These are phyloP conservation scores for Clarias batrachus DNA, from an alignment of 2,113 vertebrate genomes.

Conservation along the genomic window DNA sequence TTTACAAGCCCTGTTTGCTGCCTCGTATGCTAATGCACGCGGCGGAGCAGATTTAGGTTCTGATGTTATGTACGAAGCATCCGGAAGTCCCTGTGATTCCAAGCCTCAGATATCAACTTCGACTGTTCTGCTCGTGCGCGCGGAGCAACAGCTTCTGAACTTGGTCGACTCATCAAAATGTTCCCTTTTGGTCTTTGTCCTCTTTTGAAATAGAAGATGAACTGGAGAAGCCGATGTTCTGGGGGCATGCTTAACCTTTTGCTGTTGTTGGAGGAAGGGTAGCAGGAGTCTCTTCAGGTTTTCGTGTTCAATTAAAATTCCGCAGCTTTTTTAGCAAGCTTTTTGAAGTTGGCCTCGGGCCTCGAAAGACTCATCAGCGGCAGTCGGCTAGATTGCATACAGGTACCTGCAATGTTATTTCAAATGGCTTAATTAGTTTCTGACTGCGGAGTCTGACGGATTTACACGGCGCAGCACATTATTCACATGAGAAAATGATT, in stretches of 20 bases:
- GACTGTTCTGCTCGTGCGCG: not conserved
- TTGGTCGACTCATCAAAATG: constrained; percentile 2
- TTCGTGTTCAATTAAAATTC: constrained; percentile 57
- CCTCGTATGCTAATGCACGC: not conserved
- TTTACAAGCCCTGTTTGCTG: not conserved
- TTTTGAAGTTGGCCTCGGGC: constrained; percentile 73
- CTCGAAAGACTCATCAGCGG: constrained; percentile 70
- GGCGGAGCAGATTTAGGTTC: not conserved
- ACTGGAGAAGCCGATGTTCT: constrained; percentile 20
- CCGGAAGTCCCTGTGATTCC: not conserved
- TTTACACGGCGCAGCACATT: constrained; percentile 47
- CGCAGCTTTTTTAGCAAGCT: constrained; percentile 47
- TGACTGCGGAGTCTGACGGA: constrained; percentile 63
- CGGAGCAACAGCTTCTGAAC: constrained; percentile 28
- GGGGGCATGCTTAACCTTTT: constrained; percentile 50
- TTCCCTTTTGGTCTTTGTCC: constrained; percentile 36
- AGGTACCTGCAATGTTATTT: constrained; percentile 77
- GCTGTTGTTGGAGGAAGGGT: constrained; percentile 48
- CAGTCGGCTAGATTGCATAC: constrained; percentile 72
- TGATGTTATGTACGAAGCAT: not conserved
- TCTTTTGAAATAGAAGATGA: constrained; percentile 31
- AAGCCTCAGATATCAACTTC: not conserved
- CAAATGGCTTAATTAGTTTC: constrained; percentile 79
- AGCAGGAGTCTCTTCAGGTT: constrained; percentile 42
- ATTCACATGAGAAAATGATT: constrained; percentile 64